phyloP scores from a whole-genome alignment of 2,888 invertebrate genomes.

The Aphodius sticticus region DNA sequence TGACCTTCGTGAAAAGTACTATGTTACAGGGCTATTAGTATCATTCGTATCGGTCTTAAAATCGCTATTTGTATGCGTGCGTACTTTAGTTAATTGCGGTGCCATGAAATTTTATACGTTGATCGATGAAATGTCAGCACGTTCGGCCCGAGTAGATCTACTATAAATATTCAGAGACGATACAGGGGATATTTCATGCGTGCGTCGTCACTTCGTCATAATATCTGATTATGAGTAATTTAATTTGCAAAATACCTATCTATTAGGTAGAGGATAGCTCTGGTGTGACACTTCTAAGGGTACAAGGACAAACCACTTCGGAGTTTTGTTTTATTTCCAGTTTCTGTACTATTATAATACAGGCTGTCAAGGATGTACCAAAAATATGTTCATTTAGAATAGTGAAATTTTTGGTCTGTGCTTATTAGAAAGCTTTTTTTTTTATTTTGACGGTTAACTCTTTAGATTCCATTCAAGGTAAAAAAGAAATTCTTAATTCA shows the following conservation, averaged over 20 bases:
- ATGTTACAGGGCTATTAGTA: not conserved
- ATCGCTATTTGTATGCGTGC: not conserved
- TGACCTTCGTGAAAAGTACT: conserved; percentile 4
- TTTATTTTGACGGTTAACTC: too few relatives aligned
- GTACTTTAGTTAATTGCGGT: not conserved
- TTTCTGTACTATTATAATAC: not conserved
- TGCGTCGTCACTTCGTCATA: not conserved
- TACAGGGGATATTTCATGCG: not conserved
- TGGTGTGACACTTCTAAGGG: not conserved
- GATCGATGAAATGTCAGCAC: not conserved
- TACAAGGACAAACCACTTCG: not conserved
- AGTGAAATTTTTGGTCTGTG: too few relatives aligned
- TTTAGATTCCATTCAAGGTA: too few relatives aligned
- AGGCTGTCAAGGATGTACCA: too few relatives aligned
- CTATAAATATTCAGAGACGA: not conserved
- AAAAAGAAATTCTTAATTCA: too few relatives aligned
- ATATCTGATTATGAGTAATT: not conserved
- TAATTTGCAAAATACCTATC: not conserved
- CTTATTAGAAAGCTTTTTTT: too few relatives aligned
- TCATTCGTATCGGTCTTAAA: not conserved
- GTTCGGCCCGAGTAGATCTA: not conserved
- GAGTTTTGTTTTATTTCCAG: not conserved
- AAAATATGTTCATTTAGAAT: too few relatives aligned
- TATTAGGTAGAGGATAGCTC: not conserved
- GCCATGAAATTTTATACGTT: not conserved